Percentiles rank a stretch among this genome's conserved stretches.
These are phyloP conservation scores for Aquatica leii DNA, from an alignment of 2,888 invertebrate genomes.

Conservation along the genomic window DNA sequence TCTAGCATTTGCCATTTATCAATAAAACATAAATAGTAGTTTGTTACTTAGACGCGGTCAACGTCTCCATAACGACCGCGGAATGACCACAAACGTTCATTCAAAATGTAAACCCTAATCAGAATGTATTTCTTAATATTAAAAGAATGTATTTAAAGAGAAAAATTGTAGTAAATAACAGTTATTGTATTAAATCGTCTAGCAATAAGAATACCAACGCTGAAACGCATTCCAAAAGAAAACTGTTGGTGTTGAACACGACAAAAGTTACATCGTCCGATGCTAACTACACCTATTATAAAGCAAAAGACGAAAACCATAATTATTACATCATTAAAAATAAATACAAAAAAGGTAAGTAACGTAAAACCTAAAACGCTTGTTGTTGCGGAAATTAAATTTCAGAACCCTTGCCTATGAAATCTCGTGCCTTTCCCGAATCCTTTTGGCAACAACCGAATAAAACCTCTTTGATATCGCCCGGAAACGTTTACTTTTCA, in stretches of 20 bases:
- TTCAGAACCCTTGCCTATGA: conserved; percentile 64
- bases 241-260: too few species aligned
- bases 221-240: too few species aligned
- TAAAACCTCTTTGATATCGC: conserved; percentile 58
- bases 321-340: not conserved
- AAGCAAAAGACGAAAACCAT: too few species aligned
- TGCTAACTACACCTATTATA: too few species aligned
- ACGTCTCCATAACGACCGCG: conserved; percentile 27
- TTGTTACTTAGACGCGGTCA: not conserved
- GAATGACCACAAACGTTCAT: conserved; percentile 29
- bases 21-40: too few species aligned
- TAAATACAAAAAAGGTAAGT: conserved; percentile 3
- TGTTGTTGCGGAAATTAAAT: conserved; percentile 12
- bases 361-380: not conserved
- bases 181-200: not conserved
- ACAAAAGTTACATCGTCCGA: too few species aligned
- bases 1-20: too few species aligned
- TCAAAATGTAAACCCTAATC: conserved; percentile 13
- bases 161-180: conserved; percentile 1
- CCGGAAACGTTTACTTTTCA: conserved; percentile 56
- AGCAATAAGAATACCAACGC: too few species aligned
- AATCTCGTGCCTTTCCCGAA: conserved; percentile 62
- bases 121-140: not conserved
- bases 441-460: conserved; percentile 66
- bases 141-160: conserved; percentile 11